Evolutionary conservation across 2,888 invertebrate species (phyloP).

Genomic region (Epinotia brunnichana): DNA sequence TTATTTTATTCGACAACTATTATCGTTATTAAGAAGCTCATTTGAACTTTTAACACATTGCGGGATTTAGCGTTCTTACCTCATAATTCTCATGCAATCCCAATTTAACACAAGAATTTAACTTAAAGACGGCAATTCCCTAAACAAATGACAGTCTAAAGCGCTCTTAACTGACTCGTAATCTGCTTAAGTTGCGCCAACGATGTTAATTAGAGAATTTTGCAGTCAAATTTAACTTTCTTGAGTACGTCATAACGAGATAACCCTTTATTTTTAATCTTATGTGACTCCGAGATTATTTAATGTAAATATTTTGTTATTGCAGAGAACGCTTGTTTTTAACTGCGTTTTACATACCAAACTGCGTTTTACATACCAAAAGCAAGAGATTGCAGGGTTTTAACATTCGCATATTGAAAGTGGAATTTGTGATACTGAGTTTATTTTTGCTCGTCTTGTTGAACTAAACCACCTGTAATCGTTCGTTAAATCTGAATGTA

Average conservation of each 20-base stretch:
- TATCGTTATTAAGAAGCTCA: neutral
- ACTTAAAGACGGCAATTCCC: slow-evolving; percentile 11
- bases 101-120: slow-evolving; percentile 20
- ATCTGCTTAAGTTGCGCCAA: slow-evolving; percentile 51
- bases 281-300: slow-evolving; percentile 1
- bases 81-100: neutral
- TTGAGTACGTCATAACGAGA: slow-evolving; percentile 25
- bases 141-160: slow-evolving; percentile 34
- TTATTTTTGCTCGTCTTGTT: no score
- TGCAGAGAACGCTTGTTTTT: no score
- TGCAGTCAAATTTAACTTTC: slow-evolving; percentile 19
- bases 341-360: no score
- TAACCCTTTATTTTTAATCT: slow-evolving; percentile 29
- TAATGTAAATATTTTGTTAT: no score
- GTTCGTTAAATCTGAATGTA: no score
- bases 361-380: no score
- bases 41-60: neutral
- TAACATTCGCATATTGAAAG: no score
- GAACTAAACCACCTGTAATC: no score
- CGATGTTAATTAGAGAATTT: slow-evolving; percentile 35
- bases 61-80: neutral
- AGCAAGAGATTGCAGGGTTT: no score
- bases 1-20: neutral
- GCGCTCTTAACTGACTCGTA: slow-evolving; percentile 47
- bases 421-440: no score